phyloP scores from a whole-genome alignment of 2,113 vertebrate species.

The Xiphophorus hellerii region DNA sequence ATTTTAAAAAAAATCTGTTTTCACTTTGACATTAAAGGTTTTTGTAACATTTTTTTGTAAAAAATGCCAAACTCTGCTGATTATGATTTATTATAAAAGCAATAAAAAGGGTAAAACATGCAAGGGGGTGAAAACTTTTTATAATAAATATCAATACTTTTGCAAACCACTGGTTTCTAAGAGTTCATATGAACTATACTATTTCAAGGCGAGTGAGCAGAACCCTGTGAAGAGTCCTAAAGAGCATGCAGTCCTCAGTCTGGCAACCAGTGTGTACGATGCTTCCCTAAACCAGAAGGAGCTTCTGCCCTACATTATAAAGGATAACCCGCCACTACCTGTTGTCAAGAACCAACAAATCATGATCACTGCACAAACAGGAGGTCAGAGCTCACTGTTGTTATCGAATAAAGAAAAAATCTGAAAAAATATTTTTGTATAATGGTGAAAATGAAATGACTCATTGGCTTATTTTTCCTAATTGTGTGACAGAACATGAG shows the following conservation, averaged over 20 bases:
- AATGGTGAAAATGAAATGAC: background rate
- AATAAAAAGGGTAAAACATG: too few relatives aligned
- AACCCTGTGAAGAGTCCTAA: conserved; percentile 79
- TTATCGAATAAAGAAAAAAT: too few relatives aligned
- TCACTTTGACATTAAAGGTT: too few relatives aligned
- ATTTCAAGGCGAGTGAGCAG: conserved; percentile 66
- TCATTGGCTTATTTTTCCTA: too few relatives aligned
- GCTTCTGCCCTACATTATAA: conserved; percentile 76
- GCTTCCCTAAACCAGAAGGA: conserved; percentile 65
- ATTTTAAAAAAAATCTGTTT: too few relatives aligned
- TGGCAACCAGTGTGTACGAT: conserved; percentile 78
- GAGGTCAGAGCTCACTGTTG: conserved; percentile 48
- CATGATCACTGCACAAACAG: conserved; percentile 59
- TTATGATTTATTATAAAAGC: too few relatives aligned
- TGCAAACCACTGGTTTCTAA: too few relatives aligned
- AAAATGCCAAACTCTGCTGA: too few relatives aligned
- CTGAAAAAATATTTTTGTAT: background rate
- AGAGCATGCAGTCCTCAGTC: conserved; percentile 80
- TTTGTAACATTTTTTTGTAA: too few relatives aligned
- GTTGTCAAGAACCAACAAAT: conserved; percentile 64
- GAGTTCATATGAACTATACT: background rate
- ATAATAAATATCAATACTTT: too few relatives aligned
- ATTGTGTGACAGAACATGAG: conserved; percentile 48
- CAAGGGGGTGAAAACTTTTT: too few relatives aligned
- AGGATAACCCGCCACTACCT: conserved; percentile 54